Percentiles rank a stretch among this genome's conserved stretches.
These are phyloP conservation scores for Leptopilina syphax DNA, from an alignment of 2,888 invertebrate species.

Conservation along the genomic window DNA sequence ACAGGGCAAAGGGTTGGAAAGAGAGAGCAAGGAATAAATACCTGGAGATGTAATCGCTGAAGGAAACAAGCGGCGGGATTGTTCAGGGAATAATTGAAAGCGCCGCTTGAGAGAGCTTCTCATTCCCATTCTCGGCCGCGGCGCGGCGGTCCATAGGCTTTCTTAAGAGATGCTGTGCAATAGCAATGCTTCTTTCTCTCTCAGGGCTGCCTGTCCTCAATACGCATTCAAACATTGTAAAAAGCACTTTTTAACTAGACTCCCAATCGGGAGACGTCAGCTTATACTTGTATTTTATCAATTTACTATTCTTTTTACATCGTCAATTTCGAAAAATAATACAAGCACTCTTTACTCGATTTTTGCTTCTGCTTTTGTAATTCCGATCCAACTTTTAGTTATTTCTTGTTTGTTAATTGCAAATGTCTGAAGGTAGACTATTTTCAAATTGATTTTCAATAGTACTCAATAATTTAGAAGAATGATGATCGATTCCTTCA, in stretches of 20 bases:
- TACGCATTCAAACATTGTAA: slow-evolving; percentile 33
- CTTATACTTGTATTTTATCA: background rate
- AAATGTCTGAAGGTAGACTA: too few species aligned
- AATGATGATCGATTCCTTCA: too few species aligned
- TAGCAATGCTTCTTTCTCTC: slow-evolving; percentile 32
- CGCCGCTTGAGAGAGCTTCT: slow-evolving; percentile 74
- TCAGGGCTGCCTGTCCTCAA: slow-evolving; percentile 46
- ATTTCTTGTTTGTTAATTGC: too few species aligned
- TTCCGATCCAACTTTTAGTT: too few species aligned
- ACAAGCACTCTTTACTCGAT: too few species aligned
- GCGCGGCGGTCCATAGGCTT: slow-evolving; percentile 53
- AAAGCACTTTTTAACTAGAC: slow-evolving; percentile 29
- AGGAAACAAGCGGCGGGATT: slow-evolving; percentile 77
- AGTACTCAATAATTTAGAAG: too few species aligned
- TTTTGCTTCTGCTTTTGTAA: too few species aligned
- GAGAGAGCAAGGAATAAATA: slow-evolving; percentile 72
- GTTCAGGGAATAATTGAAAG: slow-evolving; percentile 77
- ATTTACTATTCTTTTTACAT: background rate
- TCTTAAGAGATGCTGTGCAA: slow-evolving; percentile 53
- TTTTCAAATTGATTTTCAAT: too few species aligned
- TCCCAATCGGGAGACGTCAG: slow-evolving; percentile 49
- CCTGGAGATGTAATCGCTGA: slow-evolving; percentile 76
- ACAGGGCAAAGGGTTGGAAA: slow-evolving; percentile 37
- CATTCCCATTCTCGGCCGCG: slow-evolving; percentile 72
- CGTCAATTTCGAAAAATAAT: background rate